phyloP scores from a whole-genome alignment of 2,797 vertebrate genomes.

The Perodicticus potto region DNA sequence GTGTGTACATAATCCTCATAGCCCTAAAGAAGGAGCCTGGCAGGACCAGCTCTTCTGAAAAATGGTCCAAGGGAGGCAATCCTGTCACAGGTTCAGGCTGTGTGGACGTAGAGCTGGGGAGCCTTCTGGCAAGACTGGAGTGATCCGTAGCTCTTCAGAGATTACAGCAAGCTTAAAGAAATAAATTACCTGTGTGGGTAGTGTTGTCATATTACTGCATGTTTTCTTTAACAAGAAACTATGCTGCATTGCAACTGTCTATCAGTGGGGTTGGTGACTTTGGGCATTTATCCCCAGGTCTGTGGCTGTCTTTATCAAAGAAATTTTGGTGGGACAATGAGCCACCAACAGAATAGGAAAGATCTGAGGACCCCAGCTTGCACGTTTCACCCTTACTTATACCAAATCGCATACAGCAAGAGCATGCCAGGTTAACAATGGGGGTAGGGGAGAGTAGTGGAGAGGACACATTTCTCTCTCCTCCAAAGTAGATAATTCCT shows the following conservation, averaged over 20 bases:
- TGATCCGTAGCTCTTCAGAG: neutral
- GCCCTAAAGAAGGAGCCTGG: conserved; percentile 6
- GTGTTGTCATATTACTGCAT: neutral
- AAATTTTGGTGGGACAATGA: neutral
- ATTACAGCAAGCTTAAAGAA: conserved; percentile 36
- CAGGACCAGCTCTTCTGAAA: neutral
- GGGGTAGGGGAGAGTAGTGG: neutral
- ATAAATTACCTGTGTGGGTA: neutral
- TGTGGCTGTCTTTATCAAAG: conserved; percentile 15
- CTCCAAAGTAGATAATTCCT: neutral
- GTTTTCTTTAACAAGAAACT: neutral
- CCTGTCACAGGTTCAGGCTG: neutral
- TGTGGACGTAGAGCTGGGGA: neutral
- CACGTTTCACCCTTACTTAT: neutral
- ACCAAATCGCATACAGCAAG: neutral
- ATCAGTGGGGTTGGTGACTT: neutral
- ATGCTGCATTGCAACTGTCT: neutral
- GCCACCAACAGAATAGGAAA: neutral
- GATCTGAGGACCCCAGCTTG: neutral
- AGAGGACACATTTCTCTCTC: neutral
- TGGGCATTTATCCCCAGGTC: neutral
- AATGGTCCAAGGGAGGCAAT: neutral
- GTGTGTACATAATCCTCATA: neutral
- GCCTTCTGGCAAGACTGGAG: neutral
- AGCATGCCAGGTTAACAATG: neutral